Evolutionary conservation across 2,797 vertebrate genomes (phyloP), one percentile per base, ranked within the genome.

Genomic region (Calcarius lapponicus): DNA sequence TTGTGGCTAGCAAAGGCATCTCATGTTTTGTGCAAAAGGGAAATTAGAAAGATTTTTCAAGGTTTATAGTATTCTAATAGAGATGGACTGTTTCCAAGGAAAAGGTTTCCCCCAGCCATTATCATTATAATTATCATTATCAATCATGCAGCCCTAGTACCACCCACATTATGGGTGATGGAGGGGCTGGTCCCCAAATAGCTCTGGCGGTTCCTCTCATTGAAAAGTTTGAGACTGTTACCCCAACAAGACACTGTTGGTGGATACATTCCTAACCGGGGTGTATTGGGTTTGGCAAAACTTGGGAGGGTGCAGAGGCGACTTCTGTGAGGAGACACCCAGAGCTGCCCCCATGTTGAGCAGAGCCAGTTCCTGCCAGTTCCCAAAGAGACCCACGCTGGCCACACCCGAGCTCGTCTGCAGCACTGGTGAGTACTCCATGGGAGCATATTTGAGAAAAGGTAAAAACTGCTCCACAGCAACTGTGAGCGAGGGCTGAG

Each of bases 371-470:
- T 72, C 48, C 70, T 80, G 54, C 10, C 25, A 13, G 21, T 17
- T 47, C 47, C 38, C 51, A 60, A 36, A 29, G 26, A 51, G 16
- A 51, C 15, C 29, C 40, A 64, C 1, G 0, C 45, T 42, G 61
- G 31, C 26, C 50, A 51, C 70, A 72, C 9, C 45, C 29, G 10
- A 87, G 48, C n/a, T 47, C 13, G 4, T 54, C 66, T 17, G 32
- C 1, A 4, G 19, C 17, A 14, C 0, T 22, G 17, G 8, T 32
- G 66, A 31, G 5, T 22, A 15, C 5, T 58, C 36, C 13, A 0
- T 32, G 26, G 24, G 17, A 72, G 13, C 2, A 10, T 16, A 47
- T 34, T 19, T 73, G 40, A 42, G 7, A 42, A 80, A 43, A 40
- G 4, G 29, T 56, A 48, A 89, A 88, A 66, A 20, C 9, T 50